These are phyloP conservation scores for Argyresthia goedartella DNA, from an alignment of 2,888 invertebrate genomes.

Conservation along the genomic window DNA sequence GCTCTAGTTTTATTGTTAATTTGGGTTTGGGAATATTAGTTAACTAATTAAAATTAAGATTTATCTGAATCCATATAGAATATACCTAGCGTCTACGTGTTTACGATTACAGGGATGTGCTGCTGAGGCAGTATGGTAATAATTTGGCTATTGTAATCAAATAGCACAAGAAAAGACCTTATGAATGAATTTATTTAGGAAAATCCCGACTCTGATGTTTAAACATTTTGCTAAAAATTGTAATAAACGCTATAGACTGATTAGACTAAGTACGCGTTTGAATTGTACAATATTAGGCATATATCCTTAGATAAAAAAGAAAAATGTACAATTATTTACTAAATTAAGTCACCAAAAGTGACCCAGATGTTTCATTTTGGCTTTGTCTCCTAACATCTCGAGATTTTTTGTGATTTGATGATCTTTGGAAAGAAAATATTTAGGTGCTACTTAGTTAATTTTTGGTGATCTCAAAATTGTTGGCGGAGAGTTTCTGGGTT, in stretches of 20 bases:
- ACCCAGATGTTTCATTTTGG: conserved; percentile 41
- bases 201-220: conserved; percentile 30
- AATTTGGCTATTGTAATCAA: conserved; percentile 28
- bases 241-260: conserved; percentile 71
- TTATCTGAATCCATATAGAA: conserved; percentile 65
- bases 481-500: conserved; percentile 27
- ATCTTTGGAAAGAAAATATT: conserved; percentile 45
- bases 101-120: conserved; percentile 69
- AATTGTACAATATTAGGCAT: conserved; percentile 69
- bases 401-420: conserved; percentile 51
- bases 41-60: conserved; percentile 58
- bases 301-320: conserved; percentile 47
- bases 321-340: conserved; percentile 62
- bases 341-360: conserved; percentile 20
- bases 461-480: conserved; percentile 15
- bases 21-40: conserved; percentile 70
- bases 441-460: conserved; percentile 46
- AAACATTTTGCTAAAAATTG: conserved; percentile 50
- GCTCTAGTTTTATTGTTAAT: conserved; percentile 64
- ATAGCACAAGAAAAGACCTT: conserved; percentile 21
- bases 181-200: conserved; percentile 43
- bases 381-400: conserved; percentile 29
- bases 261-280: conserved; percentile 64
- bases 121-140: conserved; percentile 51
- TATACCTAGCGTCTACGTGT: conserved; percentile 46